Evolutionary conservation across 1,140 invertebrate species (phyloP).

Genomic region (Drosophila aff.): DNA sequence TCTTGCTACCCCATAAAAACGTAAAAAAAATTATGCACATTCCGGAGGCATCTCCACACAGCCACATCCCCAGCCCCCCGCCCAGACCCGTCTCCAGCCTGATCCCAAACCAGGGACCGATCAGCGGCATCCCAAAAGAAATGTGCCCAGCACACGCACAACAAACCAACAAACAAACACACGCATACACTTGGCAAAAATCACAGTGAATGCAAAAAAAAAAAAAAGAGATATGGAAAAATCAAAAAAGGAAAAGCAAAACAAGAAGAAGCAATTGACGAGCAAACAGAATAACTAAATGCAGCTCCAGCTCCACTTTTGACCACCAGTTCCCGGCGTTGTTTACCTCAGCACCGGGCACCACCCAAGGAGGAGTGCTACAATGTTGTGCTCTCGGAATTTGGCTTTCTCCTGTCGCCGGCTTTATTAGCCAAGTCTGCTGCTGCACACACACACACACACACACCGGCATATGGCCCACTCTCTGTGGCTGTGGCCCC

Average conservation of each 20-base stretch:
- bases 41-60: conserved; percentile 57
- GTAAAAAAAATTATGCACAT: conserved; percentile 70
- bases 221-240: conserved; percentile 37
- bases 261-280: conserved; percentile 55
- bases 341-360: conserved; percentile 49
- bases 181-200: conserved; percentile 47
- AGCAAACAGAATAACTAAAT: conserved; percentile 79
- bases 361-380: conserved; percentile 58
- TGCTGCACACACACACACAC: conserved; percentile 2
- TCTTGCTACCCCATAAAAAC: background rate
- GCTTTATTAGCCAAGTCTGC: conserved; percentile 80
- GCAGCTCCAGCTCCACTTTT: conserved; percentile 24
- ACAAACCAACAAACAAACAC: conserved; percentile 21
- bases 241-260: conserved; percentile 40
- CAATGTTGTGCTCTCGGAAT: conserved; percentile 78
- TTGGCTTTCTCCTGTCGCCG: conserved; percentile 81
- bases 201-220: conserved; percentile 58
- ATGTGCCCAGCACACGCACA: conserved; percentile 59
- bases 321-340: conserved; percentile 3
- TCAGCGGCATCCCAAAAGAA: conserved; percentile 79
- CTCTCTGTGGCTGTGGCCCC: conserved; percentile 13
- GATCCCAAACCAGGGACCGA: conserved; percentile 19
- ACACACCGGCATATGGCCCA: conserved; percentile 13
- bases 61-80: background rate
- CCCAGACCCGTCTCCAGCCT: background rate